Evolutionary conservation across 2,797 vertebrate species (phyloP).

Genomic region (Caiman crocodilus): DNA sequence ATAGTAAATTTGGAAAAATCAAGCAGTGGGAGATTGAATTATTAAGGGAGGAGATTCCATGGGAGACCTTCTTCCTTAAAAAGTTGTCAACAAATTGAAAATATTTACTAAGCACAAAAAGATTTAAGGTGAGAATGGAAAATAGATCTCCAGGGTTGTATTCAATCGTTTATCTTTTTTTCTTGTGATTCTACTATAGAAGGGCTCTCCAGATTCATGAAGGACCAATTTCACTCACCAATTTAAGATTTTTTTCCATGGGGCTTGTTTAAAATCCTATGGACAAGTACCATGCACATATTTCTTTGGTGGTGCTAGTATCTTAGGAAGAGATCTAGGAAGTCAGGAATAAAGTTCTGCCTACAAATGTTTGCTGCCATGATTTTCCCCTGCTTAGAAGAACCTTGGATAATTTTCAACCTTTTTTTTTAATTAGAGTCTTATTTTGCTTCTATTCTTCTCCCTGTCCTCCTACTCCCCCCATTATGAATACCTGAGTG

Average conservation of each 20-base stretch:
- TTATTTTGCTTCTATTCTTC: slow-evolving; percentile 26
- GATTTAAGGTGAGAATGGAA: neutral
- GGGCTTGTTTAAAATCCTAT: neutral
- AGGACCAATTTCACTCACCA: neutral
- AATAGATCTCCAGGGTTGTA: neutral
- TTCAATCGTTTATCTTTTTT: neutral
- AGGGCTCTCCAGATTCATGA: neutral
- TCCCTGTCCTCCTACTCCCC: neutral
- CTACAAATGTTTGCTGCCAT: neutral
- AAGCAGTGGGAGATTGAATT: neutral
- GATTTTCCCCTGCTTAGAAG: slow-evolving; percentile 19
- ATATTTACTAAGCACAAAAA: neutral
- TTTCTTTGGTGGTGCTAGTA: neutral
- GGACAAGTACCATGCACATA: neutral
- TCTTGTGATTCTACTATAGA: neutral
- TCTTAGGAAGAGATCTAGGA: neutral
- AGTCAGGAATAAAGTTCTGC: neutral
- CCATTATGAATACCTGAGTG: slow-evolving; percentile 19
- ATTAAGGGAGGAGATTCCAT: neutral
- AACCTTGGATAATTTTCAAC: slow-evolving; percentile 11
- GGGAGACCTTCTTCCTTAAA: neutral
- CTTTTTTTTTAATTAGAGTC: slow-evolving; percentile 8
- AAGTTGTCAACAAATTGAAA: neutral
- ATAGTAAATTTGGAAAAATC: neutral
- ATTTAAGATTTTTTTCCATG: neutral